Evolutionary conservation across 1,140 invertebrate species (phyloP).

Genomic region (Ectropis grisescens): DNA sequence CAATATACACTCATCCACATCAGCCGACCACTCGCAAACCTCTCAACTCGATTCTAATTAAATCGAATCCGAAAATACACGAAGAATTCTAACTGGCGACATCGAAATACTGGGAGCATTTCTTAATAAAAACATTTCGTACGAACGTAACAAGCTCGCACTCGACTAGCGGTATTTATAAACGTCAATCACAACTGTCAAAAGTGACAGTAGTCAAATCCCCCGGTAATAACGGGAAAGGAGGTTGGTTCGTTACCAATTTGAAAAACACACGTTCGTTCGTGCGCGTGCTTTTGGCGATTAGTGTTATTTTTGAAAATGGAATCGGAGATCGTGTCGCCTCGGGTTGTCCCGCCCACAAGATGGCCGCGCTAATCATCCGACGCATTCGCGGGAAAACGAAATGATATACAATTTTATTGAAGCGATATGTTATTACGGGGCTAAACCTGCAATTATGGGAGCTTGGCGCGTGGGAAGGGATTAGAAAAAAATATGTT

Average conservation of each 20-base stretch:
- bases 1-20: slow-evolving; percentile 63
- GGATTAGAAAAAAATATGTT: slow-evolving; percentile 55
- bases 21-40: too few species aligned
- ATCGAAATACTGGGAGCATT: too few species aligned
- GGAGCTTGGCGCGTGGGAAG: slow-evolving; percentile 61
- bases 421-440: slow-evolving; percentile 67
- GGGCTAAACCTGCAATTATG: slow-evolving; percentile 59
- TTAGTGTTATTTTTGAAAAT: slow-evolving; percentile 66
- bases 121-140: too few species aligned
- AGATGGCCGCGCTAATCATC: slow-evolving; percentile 63
- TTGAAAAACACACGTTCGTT: slow-evolving; percentile 61
- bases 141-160: slow-evolving; percentile 45
- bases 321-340: slow-evolving; percentile 62
- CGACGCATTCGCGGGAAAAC: slow-evolving; percentile 47
- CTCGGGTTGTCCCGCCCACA: slow-evolving; percentile 59
- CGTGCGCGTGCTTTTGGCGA: slow-evolving; percentile 58
- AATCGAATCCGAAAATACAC: too few species aligned
- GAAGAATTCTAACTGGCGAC: too few species aligned
- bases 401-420: slow-evolving; percentile 68
- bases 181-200: slow-evolving; percentile 64
- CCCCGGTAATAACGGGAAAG: slow-evolving; percentile 52
- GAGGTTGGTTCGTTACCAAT: slow-evolving; percentile 42
- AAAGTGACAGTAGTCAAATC: slow-evolving; percentile 62
- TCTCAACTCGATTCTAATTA: too few species aligned
- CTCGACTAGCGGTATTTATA: slow-evolving; percentile 55